Conservation (phyloP, 2,113 vertebrate species). For the Oncorhynchus kisutch region DNA sequence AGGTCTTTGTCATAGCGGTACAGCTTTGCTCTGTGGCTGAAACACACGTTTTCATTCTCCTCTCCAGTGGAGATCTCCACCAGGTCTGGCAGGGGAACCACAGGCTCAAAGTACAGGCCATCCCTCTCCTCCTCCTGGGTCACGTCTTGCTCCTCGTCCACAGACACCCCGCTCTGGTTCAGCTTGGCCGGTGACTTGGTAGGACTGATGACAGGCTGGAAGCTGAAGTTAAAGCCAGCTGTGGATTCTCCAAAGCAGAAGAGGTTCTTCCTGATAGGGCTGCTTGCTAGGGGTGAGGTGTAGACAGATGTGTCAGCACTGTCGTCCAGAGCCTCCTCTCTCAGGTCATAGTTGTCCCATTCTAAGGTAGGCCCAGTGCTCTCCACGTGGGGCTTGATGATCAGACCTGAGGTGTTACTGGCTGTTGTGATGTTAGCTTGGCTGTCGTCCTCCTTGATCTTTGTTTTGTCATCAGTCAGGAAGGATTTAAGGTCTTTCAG, state of each 20-base stretch:
- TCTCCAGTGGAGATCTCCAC: slow-evolving; percentile 93
- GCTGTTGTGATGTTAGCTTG: slow-evolving; percentile 40
- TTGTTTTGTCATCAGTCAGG: slow-evolving; percentile 87
- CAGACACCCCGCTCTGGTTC: slow-evolving; percentile 86
- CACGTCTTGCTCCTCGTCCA: slow-evolving; percentile 90
- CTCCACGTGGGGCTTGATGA: slow-evolving; percentile 77
- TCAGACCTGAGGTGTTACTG: slow-evolving; percentile 58
- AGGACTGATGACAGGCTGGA: slow-evolving; percentile 91
- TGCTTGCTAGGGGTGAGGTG: slow-evolving; percentile 82
- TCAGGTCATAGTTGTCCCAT: slow-evolving; percentile 92
- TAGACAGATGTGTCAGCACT: slow-evolving; percentile 83
- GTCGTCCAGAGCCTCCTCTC: slow-evolving; percentile 83
- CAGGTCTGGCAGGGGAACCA: slow-evolving; percentile 92
- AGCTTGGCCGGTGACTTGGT: slow-evolving; percentile 90
- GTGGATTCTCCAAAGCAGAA: slow-evolving; percentile 95
- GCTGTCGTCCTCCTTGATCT: slow-evolving; percentile 77
- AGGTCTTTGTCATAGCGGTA: slow-evolving; percentile 91
- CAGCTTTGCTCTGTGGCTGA: slow-evolving; percentile 93
- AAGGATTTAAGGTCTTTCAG: slow-evolving; percentile 94
- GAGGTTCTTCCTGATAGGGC: slow-evolving; percentile 86
- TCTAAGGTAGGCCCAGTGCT: slow-evolving; percentile 83
- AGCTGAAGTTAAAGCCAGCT: slow-evolving; percentile 91
- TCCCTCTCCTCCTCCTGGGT: slow-evolving; percentile 93
- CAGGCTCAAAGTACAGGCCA: slow-evolving; percentile 93
- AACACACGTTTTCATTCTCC: slow-evolving; percentile 91